Evolutionary conservation across 2,888 invertebrate genomes (phyloP).

Genomic region (Boloria euphrosyne): DNA sequence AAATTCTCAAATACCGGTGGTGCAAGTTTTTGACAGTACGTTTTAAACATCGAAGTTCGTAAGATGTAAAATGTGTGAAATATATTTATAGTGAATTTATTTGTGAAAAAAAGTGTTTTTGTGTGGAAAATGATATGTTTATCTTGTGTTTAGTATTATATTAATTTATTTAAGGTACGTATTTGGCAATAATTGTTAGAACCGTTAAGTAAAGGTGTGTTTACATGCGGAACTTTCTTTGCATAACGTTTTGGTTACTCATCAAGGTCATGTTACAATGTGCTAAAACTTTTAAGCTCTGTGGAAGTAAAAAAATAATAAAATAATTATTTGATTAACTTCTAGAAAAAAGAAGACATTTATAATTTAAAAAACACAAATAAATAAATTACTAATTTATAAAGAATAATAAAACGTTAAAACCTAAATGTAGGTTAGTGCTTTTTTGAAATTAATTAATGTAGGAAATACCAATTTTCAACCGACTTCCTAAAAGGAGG

Average conservation of each 20-base stretch:
- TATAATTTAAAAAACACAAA: too few species aligned
- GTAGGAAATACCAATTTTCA: too few species aligned
- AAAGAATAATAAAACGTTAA: too few species aligned
- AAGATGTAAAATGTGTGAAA: constrained; percentile 50
- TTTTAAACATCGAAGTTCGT: constrained; percentile 59
- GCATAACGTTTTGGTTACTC: constrained; percentile 60
- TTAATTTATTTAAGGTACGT: constrained; percentile 46
- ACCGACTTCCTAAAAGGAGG: too few species aligned
- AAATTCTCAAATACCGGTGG: constrained; percentile 66
- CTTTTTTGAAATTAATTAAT: too few species aligned
- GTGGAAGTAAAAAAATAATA: too few species aligned
- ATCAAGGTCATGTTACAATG: constrained; percentile 61
- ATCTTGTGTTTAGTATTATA: constrained; percentile 24
- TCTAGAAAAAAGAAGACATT: not conserved
- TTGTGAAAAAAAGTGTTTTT: constrained; percentile 48
- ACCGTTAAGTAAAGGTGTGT: constrained; percentile 54
- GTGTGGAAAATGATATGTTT: constrained; percentile 37
- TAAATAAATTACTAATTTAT: too few species aligned
- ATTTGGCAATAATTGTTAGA: constrained; percentile 46
- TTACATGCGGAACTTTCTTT: constrained; percentile 63
- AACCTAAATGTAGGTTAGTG: too few species aligned
- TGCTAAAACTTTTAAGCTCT: constrained; percentile 26
- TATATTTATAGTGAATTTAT: constrained; percentile 43
- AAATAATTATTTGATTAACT: too few species aligned
- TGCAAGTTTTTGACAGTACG: constrained; percentile 80